Evolutionary conservation across 2,797 vertebrate genomes (phyloP), one percentile per base, ranked within the genome.

Genomic region (Antrozous pallidus): DNA sequence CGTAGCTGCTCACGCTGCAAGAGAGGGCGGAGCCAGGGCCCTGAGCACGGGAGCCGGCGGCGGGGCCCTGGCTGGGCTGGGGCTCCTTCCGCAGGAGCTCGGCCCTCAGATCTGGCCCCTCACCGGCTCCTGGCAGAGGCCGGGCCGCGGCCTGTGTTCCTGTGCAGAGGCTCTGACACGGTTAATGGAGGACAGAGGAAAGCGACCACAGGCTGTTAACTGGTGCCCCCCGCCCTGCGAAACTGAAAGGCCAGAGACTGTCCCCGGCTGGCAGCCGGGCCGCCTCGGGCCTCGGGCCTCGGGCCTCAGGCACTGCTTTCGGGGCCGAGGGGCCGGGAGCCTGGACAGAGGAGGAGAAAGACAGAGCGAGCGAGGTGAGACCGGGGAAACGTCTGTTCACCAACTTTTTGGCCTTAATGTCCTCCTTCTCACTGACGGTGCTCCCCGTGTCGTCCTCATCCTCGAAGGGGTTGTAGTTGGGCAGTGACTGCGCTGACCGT

Each of bases 381-480:
- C 97, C 97, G 95, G 95, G 95, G 97, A 98, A 98, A 94, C 74
- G 92, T 96, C 97, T 97, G 97, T 99, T 99, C 99, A 99, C 99
- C 99, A 99, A 99, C 99, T 98, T 99, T 99, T 99, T 99, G 97
- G 97, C 97, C 98, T 98, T 98, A 98, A 98, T 98, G 98, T 99
- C 99, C 97, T 99, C 99, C 99, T 99, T 99, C 96, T 99, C 99
- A 98, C 98, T 98, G 98, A 98, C 97, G 98, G 98, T 98, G 98
- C 98, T 99, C 97, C 98, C 98, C 96, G 99, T 98, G 98, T 99
- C 98, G 12, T 99, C 99, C 87, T 99, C 99, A 0, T 99, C 99
- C 94, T 99, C 99, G 97, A 99, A 99, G 56, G 99, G 99, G 98
- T 99, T 99, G 95, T 98, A 98, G 98, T 99, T 98, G 97, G 98